These are phyloP conservation scores for Micronisus gabar DNA, from an alignment of 2,113 vertebrate species.

Conservation along the genomic window DNA sequence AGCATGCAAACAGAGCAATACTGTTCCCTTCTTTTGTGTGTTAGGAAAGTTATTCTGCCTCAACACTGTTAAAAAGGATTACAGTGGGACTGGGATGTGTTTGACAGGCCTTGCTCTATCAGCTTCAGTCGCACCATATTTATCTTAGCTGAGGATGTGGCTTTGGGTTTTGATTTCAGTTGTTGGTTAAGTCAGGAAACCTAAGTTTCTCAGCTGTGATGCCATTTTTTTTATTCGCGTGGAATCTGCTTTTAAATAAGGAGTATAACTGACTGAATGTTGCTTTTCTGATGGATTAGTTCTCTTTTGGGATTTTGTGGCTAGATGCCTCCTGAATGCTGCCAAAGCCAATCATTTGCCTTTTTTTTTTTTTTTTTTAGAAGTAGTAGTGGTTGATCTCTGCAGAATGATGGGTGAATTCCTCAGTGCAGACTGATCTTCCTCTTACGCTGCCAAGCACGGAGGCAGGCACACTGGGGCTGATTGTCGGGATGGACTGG, in stretches of 20 bases:
- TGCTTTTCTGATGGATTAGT: background rate
- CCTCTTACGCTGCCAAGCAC: background rate
- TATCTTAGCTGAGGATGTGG: slow-evolving; percentile 23
- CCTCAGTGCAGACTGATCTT: background rate
- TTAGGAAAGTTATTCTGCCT: background rate
- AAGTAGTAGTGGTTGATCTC: background rate
- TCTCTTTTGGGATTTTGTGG: background rate
- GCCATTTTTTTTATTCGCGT: background rate
- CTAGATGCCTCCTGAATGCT: background rate
- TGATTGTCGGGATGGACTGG: no score
- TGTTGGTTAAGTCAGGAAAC: slow-evolving; percentile 1
- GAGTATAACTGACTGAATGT: background rate
- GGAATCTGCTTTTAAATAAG: background rate
- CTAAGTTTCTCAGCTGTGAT: background rate
- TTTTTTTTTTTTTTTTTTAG: no score
- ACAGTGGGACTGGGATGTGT: background rate
- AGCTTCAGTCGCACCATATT: background rate
- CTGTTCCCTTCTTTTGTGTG: background rate
- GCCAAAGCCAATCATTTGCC: background rate
- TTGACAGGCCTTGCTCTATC: background rate
- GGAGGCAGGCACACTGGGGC: background rate
- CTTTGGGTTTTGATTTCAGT: slow-evolving; percentile 20
- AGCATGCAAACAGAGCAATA: background rate
- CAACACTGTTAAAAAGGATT: background rate
- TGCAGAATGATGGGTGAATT: background rate